phyloP scores from a whole-genome alignment of 2,888 invertebrate genomes.

The Cinara cedri region DNA sequence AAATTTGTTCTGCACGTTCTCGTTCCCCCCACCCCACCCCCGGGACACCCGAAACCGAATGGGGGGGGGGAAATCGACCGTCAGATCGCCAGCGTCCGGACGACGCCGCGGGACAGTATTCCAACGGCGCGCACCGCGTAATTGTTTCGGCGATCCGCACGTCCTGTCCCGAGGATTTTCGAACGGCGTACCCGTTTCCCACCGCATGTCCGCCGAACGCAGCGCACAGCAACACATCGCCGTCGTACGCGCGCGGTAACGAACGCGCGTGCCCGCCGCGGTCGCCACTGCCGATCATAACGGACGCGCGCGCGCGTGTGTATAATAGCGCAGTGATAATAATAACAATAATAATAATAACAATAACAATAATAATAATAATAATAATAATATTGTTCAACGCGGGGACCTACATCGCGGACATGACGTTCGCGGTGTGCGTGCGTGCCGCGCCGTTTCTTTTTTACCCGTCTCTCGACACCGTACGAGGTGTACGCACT shows the following conservation, averaged over 20 bases:
- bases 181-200: background rate
- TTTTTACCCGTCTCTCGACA: background rate
- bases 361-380: no score
- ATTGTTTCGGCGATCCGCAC: no score
- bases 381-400: background rate
- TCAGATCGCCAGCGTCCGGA: no score
- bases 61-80: no score
- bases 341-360: no score
- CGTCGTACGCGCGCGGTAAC: background rate
- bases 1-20: no score
- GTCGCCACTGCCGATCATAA: background rate
- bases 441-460: background rate
- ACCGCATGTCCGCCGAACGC: background rate
- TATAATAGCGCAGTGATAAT: no score
- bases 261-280: background rate
- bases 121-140: no score
- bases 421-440: background rate
- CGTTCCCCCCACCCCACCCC: no score
- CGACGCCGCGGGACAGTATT: no score
- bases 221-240: background rate
- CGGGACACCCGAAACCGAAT: no score
- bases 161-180: constrained; percentile 14
- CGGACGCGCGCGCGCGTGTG: background rate
- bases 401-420: constrained; percentile 20
- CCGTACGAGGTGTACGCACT: background rate